Base-by-base conservation (phyloP, 2,113 vertebrate species). In the Melanocharis versteri region DNA sequence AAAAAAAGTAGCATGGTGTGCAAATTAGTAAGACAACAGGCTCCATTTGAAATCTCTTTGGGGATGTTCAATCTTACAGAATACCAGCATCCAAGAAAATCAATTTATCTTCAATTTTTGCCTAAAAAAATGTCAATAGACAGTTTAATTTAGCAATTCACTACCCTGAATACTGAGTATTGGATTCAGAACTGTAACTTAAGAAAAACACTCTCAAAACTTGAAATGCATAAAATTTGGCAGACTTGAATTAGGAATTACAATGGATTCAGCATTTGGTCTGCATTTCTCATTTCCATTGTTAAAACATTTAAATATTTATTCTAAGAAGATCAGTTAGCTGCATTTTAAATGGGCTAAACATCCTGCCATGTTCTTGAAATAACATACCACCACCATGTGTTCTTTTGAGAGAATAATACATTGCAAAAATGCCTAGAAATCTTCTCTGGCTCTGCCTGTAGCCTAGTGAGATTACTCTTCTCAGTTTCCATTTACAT, bases 1-100 rank as follows among this genome's bases (percentile, higher is more conserved):
- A 31, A 33, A 37, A 26, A 53, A 68, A 53, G 37, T 60, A 31
- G 17, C 75, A 8, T 53, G 54, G n/a, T 84, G 69, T 70, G 47
- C 72, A 82, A 92, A 94, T 94, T 91, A 91, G 70, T 66, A 73
- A 90, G 75, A 76, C 87, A 93, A 70, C 60, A 83, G 60, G 42
- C 39, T 85, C 15, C 19, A 22, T 76, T 80, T 91, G 58, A 94
- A 91, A 90, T 54, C 91, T 94, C 92, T 87, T 94, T 39, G 42
- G 70, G 79, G 66, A 72, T 82, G 42, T 85, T 95, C 35, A 73
- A 18, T 65, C 54, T 76, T 70, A 72, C 31, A 84, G 66, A 93
- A 87, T 44, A 42, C 10, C 39, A 73, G 72, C 77, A 92, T 69
- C 60, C 58, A 83, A 89, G 47, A 77, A 78, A 96, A 91, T 81